phyloP scores from a whole-genome alignment of 2,113 vertebrate species.

The Mus pahari region DNA sequence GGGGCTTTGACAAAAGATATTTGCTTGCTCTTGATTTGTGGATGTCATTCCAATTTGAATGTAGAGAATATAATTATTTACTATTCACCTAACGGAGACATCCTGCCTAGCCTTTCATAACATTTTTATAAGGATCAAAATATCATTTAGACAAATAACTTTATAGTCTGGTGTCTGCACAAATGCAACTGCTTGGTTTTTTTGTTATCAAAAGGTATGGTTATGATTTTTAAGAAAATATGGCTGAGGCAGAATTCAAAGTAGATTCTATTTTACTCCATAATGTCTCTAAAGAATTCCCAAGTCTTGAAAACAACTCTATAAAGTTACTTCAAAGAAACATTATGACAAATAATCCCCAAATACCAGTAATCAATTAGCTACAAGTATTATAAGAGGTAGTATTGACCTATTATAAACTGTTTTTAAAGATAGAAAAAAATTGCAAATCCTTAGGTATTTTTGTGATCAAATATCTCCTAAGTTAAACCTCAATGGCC shows the following conservation, averaged over 20 bases:
- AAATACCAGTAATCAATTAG: neutral
- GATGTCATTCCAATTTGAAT: neutral
- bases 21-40: neutral
- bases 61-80: neutral
- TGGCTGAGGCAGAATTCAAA: neutral
- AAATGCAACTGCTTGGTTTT: neutral
- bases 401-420: neutral
- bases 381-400: conserved; percentile 18
- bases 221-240: neutral
- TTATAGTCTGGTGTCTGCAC: neutral
- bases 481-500: neutral
- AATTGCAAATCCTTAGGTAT: conserved; percentile 33
- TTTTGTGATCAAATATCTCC: neutral
- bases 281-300: neutral
- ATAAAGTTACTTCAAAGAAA: conserved; percentile 23
- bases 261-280: neutral
- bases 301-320: neutral
- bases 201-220: neutral
- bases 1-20: neutral
- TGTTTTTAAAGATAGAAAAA: conserved; percentile 3
- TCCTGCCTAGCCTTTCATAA: neutral
- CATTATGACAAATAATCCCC: neutral
- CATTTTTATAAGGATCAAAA: conserved; percentile 13
- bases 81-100: neutral
- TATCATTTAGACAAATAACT: neutral